Base-by-base conservation (phyloP, 2,797 vertebrate species). In the Macropodus opercularis region DNA sequence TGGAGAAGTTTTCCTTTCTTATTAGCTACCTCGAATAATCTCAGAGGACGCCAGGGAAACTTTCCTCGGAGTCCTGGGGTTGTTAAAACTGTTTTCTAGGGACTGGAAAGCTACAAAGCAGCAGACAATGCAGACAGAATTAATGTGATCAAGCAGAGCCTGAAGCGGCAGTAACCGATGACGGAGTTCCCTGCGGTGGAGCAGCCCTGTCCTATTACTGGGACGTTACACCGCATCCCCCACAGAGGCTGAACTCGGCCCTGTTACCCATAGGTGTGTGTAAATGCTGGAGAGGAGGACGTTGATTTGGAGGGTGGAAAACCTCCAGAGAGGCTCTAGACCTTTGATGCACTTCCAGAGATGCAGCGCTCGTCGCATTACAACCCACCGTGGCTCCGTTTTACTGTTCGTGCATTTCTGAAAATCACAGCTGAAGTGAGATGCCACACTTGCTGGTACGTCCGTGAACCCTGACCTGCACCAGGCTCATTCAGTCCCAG, bases 81-180 rank as follows among this genome's bases (percentile, higher is more conserved):
- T 44, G 31, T 59, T 62, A 12, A 48, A 48, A 42, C 22, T 15
- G 22, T 70, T 78, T 67, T 70, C 70, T 8, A 36, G 68, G 74
- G 50, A 60, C 42, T 53, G 36, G 17, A 27, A 67, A 62, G 40
- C 50, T 68, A 65, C 66, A 79, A 76, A 72, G 72, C 44, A 42
- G 21, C 57, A 72, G 38, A 79, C 35, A 72, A 73, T 39, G 38
- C 12, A 17, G 24, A 23, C 41, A 46, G 39, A 66, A 64, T 64
- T 57, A 53, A 79, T 69, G 69, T 75, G 65, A 80, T 72, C 70
- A 75, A 5, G 27, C 43, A 3, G 6, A 47, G 66, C 27, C 69
- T 72, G 67, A 39, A 75, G 72, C 41, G 27, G 31, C 44, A 32
- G 53, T 31, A 31, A 9, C 2, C 23, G 48, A 63, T 56, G 61